Evolutionary conservation across 2,113 vertebrate species (phyloP).

Genomic region (Oryzias melastigma): DNA sequence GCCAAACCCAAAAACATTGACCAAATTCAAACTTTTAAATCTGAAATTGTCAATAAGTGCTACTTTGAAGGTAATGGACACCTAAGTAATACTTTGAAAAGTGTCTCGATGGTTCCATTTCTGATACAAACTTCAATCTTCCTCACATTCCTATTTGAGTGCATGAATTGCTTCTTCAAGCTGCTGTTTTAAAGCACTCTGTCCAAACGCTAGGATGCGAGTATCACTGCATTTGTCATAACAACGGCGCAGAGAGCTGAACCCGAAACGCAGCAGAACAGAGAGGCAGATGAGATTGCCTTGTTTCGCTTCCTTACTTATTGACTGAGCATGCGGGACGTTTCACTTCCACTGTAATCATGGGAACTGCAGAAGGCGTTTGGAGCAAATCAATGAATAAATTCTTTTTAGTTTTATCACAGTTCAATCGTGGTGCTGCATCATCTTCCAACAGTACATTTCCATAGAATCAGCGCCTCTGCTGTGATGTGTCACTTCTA

Average conservation of each 20-base stretch:
- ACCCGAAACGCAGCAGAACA: constrained; percentile 43
- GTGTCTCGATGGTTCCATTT: no score
- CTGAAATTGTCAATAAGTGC: no score
- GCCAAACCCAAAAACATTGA: no score
- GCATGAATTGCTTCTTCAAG: neutral
- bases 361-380: constrained; percentile 22
- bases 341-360: constrained; percentile 27
- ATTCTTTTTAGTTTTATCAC: constrained; percentile 17
- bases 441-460: constrained; percentile 30
- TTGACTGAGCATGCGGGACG: constrained; percentile 19
- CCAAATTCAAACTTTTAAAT: no score
- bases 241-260: constrained; percentile 37
- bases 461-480: constrained; percentile 5
- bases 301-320: constrained; percentile 42
- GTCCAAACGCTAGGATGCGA: constrained; percentile 4
- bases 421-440: neutral
- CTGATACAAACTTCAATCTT: no score
- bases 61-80: no score
- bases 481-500: constrained; percentile 40
- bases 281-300: constrained; percentile 38
- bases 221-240: constrained; percentile 44
- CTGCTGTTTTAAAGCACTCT: neutral
- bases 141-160: no score
- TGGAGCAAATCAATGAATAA: constrained; percentile 26
- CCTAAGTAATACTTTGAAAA: no score